phyloP scores from a whole-genome alignment of 2,797 vertebrate genomes.

The Odontamblyopus rebecca region DNA sequence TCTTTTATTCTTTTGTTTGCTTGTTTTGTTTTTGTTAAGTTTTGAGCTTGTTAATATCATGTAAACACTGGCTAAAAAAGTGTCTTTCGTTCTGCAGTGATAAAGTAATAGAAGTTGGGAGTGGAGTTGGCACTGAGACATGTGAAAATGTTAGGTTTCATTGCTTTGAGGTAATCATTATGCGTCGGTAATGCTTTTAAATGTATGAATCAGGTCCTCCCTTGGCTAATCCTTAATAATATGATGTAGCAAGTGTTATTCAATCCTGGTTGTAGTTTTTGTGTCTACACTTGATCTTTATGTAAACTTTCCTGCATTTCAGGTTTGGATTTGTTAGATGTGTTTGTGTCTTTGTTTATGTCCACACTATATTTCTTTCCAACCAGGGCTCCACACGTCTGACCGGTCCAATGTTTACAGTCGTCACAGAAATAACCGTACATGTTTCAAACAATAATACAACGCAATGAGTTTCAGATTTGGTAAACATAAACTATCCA shows the following conservation, averaged over 20 bases:
- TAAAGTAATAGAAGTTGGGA: neutral
- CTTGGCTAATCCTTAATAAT: neutral
- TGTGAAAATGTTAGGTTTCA: neutral
- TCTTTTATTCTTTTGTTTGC: too few relatives aligned
- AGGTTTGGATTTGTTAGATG: neutral
- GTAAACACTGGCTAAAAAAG: neutral
- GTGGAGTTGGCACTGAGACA: neutral
- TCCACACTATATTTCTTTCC: neutral
- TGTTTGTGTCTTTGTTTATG: neutral
- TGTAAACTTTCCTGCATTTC: neutral
- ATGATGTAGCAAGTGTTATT: neutral
- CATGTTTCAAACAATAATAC: neutral
- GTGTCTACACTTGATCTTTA: neutral
- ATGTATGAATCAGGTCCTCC: neutral
- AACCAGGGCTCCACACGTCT: neutral
- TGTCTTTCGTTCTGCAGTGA: neutral
- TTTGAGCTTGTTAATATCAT: neutral
- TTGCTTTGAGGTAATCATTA: neutral
- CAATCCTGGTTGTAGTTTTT: constrained; percentile 1
- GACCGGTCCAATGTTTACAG: neutral
- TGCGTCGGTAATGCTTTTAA: neutral
- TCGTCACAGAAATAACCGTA: neutral
- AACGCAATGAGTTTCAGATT: neutral
- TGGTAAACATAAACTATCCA: neutral
- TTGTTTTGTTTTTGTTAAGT: neutral